These are phyloP conservation scores for Apamea crenata DNA, from an alignment of 2,888 invertebrate species.

Conservation along the genomic window DNA sequence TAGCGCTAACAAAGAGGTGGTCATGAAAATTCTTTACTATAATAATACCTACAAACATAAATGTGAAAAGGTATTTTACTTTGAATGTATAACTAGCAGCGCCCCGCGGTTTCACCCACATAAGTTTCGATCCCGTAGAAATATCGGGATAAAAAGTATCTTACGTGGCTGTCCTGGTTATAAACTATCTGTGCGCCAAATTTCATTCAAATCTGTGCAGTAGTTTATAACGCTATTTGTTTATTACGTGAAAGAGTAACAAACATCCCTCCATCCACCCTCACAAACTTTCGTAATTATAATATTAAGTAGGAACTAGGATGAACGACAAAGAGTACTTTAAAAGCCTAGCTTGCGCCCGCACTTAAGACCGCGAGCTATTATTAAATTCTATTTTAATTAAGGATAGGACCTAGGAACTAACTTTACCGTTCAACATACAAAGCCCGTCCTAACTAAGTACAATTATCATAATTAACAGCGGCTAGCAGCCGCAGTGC, in stretches of 20 bases:
- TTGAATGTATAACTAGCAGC: background rate
- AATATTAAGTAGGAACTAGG: no score
- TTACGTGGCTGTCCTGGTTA: no score
- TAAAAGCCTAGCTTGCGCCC: background rate
- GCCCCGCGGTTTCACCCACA: no score
- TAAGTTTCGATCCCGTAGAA: no score
- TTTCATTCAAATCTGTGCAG: no score
- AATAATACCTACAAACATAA: background rate
- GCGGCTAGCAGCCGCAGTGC: conserved; percentile 13
- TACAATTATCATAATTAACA: conserved; percentile 56
- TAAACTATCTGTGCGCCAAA: no score
- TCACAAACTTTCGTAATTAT: no score
- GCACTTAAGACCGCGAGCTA: background rate
- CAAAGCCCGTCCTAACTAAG: conserved; percentile 16
- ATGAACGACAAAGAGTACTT: background rate
- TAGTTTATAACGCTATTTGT: no score
- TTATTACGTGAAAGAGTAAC: no score
- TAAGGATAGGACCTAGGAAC: background rate
- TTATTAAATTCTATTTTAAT: conserved; percentile 5
- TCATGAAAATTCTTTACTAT: background rate
- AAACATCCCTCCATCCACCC: no score
- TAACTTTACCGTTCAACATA: background rate
- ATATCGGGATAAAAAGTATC: no score
- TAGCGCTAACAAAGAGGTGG: background rate
- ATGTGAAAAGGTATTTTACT: background rate